Conservation (phyloP, 2,797 vertebrate genomes). For the Poecilia wingei region DNA sequence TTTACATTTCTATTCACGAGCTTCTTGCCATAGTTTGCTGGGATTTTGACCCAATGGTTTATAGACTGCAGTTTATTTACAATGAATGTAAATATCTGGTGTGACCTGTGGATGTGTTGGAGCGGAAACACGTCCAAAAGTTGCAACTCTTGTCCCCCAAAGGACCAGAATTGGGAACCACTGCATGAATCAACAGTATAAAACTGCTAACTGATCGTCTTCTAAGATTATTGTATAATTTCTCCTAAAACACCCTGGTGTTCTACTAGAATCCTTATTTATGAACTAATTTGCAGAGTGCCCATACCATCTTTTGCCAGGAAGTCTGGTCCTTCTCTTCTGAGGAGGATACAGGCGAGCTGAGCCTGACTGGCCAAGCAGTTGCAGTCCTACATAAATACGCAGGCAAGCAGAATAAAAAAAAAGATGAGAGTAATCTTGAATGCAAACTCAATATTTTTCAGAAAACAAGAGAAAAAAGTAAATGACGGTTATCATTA, state of each 20-base stretch:
- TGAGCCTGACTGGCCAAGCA: conserved; percentile 93
- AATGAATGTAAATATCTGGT: neutral
- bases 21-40: neutral
- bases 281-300: neutral
- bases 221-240: neutral
- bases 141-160: neutral
- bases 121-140: neutral
- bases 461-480: neutral
- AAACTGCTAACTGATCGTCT: neutral
- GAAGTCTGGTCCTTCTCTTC: conserved; percentile 91
- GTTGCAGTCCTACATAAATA: conserved; percentile 84
- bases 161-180: neutral
- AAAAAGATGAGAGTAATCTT: neutral
- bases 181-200: neutral
- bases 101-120: neutral
- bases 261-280: neutral
- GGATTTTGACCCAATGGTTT: neutral
- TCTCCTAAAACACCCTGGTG: neutral
- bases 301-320: conserved; percentile 88
- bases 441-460: neutral
- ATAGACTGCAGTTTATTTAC: neutral
- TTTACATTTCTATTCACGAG: neutral
- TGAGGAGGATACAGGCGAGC: conserved; percentile 87
- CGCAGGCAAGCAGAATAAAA: neutral
- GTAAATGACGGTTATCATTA: neutral